Percentiles rank a stretch among this genome's conserved stretches.
Conservation (phyloP, 1,140 invertebrate genomes). For the Chrysoperla carnea region DNA sequence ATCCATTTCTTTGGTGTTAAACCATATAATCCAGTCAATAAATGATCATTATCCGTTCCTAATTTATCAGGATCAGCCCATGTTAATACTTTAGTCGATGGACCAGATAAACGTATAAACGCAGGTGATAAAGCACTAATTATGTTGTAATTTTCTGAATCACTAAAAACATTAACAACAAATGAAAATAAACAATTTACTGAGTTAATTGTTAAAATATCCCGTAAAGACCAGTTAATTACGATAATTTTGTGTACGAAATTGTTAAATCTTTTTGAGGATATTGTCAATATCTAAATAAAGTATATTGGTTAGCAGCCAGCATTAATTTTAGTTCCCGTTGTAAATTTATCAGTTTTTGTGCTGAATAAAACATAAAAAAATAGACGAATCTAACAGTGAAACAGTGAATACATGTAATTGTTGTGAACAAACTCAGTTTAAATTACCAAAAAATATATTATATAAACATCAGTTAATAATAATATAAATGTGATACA, state of each 20-base stretch:
- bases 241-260: not conserved
- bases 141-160: slow-evolving; percentile 18
- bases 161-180: slow-evolving; percentile 26
- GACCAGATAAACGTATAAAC: slow-evolving; percentile 37
- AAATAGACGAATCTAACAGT: no score
- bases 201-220: not conserved
- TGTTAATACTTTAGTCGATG: slow-evolving; percentile 28
- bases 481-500: no score
- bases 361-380: no score
- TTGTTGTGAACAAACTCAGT: no score
- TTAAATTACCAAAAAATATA: no score
- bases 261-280: not conserved
- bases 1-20: slow-evolving; percentile 22
- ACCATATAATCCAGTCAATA: not conserved
- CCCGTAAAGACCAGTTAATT: not conserved
- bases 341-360: no score
- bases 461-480: no score
- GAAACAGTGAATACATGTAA: no score
- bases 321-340: not conserved
- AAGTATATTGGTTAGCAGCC: not conserved
- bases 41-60: slow-evolving; percentile 4
- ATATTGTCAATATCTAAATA: not conserved
- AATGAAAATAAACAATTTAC: slow-evolving; percentile 3
- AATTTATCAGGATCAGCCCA: slow-evolving; percentile 20
- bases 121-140: slow-evolving; percentile 36